Conservation (phyloP, 2,888 invertebrate genomes). For the Hoplodrina ambigua region DNA sequence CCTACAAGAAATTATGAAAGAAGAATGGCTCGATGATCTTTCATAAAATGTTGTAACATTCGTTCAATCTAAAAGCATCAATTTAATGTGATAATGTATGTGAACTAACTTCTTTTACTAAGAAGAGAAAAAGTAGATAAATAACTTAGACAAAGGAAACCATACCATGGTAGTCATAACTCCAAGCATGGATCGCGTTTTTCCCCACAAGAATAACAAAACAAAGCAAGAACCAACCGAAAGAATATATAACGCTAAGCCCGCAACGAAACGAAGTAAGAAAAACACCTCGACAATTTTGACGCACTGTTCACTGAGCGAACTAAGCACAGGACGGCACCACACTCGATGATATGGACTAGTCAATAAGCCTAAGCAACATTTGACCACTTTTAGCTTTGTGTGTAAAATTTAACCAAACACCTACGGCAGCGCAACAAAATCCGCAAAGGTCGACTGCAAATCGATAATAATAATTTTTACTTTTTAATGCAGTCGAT, state of each 20-base stretch:
- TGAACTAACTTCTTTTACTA: constrained; percentile 82
- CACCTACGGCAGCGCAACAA: constrained; percentile 80
- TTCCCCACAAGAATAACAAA: constrained; percentile 83
- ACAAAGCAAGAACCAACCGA: constrained; percentile 76
- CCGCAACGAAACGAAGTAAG: constrained; percentile 84
- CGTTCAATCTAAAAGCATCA: constrained; percentile 69
- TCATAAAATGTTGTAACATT: constrained; percentile 65
- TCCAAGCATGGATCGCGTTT: constrained; percentile 90
- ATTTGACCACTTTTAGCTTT: constrained; percentile 71
- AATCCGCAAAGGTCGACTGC: constrained; percentile 82
- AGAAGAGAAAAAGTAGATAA: constrained; percentile 79
- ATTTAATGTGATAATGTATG: constrained; percentile 69
- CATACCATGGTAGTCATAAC: constrained; percentile 91
- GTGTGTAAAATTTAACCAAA: constrained; percentile 72
- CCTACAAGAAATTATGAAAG: constrained; percentile 67
- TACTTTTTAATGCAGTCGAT: constrained; percentile 88
- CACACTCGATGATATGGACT: constrained; percentile 73
- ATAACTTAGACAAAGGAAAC: constrained; percentile 89
- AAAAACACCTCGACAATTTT: constrained; percentile 82
- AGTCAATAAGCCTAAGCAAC: constrained; percentile 72
- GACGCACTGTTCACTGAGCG: constrained; percentile 86
- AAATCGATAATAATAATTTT: constrained; percentile 85
- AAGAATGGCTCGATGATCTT: constrained; percentile 54
- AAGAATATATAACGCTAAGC: constrained; percentile 79
- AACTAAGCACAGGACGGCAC: constrained; percentile 88